phyloP scores from a whole-genome alignment of 1,140 invertebrate genomes.

The Catajapyx aquilonaris region DNA sequence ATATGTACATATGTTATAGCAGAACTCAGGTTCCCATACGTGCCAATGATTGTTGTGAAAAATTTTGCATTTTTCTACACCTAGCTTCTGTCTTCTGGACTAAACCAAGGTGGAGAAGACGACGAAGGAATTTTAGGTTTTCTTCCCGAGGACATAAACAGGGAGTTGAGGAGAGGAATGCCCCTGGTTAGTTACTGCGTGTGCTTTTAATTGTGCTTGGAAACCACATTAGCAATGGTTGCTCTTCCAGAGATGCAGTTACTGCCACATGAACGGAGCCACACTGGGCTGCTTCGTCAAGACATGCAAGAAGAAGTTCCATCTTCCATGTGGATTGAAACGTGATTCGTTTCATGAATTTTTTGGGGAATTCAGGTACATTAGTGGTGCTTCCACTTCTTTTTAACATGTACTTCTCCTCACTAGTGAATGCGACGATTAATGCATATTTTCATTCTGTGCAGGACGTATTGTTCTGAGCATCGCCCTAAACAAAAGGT shows the following conservation, averaged over 20 bases:
- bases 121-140: conserved; percentile 38
- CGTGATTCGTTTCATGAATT: conserved; percentile 30
- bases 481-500: conserved; percentile 6
- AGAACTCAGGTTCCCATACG: too few relatives aligned
- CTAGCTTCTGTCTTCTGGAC: conserved; percentile 33
- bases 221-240: conserved; percentile 5
- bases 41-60: too few relatives aligned
- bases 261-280: conserved; percentile 30
- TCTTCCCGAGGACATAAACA: conserved; percentile 30
- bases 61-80: too few relatives aligned
- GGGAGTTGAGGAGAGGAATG: conserved; percentile 28
- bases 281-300: conserved; percentile 31
- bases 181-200: conserved; percentile 27
- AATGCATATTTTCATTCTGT: not conserved
- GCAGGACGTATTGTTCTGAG: conserved; percentile 6
- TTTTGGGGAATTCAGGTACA: conserved; percentile 31
- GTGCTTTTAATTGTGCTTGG: not conserved
- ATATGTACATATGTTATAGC: too few relatives aligned
- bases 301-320: conserved; percentile 33
- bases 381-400: conserved; percentile 6
- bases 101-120: conserved; percentile 34
- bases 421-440: not conserved
- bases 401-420: conserved; percentile 2
- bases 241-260: conserved; percentile 31
- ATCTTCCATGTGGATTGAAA: conserved; percentile 35